phyloP scores from a whole-genome alignment of 2,888 invertebrate species.

The Aspidiotus destructor region DNA sequence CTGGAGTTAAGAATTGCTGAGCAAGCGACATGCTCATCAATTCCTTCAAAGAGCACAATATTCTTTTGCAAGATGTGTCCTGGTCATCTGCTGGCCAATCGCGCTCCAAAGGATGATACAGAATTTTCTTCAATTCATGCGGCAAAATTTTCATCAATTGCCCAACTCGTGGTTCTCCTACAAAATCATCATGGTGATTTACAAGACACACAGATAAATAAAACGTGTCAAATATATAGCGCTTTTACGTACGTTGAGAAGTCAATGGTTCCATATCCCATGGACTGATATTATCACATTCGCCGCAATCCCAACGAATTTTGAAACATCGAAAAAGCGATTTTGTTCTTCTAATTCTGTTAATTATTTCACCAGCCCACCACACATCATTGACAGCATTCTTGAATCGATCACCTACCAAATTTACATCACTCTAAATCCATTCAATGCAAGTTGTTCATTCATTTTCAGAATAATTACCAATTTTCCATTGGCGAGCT shows the following conservation, averaged over 20 bases:
- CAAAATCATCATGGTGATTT: constrained; percentile 31
- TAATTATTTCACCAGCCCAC: constrained; percentile 83
- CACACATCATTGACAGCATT: constrained; percentile 93
- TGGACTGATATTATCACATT: constrained; percentile 81
- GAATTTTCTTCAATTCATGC: constrained; percentile 66
- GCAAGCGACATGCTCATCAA: constrained; percentile 85
- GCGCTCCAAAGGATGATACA: constrained; percentile 60
- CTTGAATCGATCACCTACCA: constrained; percentile 55
- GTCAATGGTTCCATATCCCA: constrained; percentile 91
- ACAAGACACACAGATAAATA: not conserved
- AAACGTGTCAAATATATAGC: too few relatives aligned
- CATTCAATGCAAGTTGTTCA: not conserved
- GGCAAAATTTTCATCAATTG: constrained; percentile 73
- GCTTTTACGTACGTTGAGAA: constrained; percentile 48
- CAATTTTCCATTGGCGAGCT: constrained; percentile 67
- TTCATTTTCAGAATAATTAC: constrained; percentile 44
- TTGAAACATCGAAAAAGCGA: constrained; percentile 68
- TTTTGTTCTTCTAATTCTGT: constrained; percentile 53
- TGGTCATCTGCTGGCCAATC: constrained; percentile 80
- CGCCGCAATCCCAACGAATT: constrained; percentile 87
- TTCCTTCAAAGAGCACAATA: constrained; percentile 59
- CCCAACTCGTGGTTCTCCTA: constrained; percentile 62
- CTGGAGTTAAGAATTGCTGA: constrained; percentile 87
- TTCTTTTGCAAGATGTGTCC: constrained; percentile 64
- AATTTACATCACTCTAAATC: not conserved